A percentile compares a stretch with the other conserved stretches of the same genome.
phyloP scores from a whole-genome alignment of 2,888 invertebrate genomes.

The Eubasilissa splendida region DNA sequence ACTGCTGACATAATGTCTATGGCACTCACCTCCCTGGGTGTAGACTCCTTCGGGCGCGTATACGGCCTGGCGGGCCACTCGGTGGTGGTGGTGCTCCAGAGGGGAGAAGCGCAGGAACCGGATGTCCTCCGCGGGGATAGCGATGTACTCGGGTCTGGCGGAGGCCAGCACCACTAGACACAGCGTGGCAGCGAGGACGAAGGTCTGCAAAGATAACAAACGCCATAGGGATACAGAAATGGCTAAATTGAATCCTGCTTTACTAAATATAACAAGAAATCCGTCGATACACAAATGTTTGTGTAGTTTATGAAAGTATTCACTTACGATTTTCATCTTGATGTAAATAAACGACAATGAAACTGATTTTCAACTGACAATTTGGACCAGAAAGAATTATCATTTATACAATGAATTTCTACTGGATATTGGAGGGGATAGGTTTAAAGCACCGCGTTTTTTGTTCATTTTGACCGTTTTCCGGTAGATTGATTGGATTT shows the following conservation, averaged over 20 bases:
- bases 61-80: conserved; percentile 48
- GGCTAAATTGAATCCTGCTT: background rate
- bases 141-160: conserved; percentile 74
- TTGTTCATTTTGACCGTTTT: conserved; percentile 18
- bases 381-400: conserved; percentile 22
- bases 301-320: background rate
- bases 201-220: conserved; percentile 28
- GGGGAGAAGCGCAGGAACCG: conserved; percentile 73
- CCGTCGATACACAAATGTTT: background rate
- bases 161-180: conserved; percentile 62
- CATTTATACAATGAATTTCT: conserved; percentile 37
- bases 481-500: conserved; percentile 38
- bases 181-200: conserved; percentile 40
- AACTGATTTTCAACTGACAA: conserved; percentile 36
- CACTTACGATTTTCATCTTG: conserved; percentile 52
- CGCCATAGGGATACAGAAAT: background rate
- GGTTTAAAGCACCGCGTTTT: background rate
- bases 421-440: conserved; percentile 16
- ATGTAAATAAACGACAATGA: conserved; percentile 30
- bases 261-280: background rate
- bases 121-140: conserved; percentile 75
- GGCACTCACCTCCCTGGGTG: conserved; percentile 29
- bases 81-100: conserved; percentile 28
- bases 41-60: background rate
- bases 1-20: too few relatives aligned